A percentile compares a stretch with the other conserved stretches of the same genome.
Evolutionary conservation across 1,140 invertebrate species (phyloP).

Genomic region (Drosophila serrata): DNA sequence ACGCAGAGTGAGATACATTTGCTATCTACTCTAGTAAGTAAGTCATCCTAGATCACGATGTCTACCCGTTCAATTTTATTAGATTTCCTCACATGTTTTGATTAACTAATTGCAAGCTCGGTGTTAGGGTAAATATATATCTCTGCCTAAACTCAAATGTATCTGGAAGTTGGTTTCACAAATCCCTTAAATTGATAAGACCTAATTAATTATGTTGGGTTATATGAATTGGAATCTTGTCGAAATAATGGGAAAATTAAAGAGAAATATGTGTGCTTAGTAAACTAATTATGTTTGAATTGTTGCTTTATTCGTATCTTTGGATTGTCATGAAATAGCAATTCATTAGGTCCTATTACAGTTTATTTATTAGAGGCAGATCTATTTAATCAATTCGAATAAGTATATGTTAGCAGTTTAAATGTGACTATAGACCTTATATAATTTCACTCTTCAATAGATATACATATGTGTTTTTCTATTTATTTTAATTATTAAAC

Average conservation of each 20-base stretch:
- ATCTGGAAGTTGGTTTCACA: background rate
- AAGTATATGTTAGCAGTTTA: background rate
- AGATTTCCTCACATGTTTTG: constrained; percentile 28
- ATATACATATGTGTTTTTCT: no score
- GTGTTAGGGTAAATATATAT: constrained; percentile 2
- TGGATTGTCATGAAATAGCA: background rate
- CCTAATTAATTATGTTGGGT: constrained; percentile 5
- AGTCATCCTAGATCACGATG: background rate
- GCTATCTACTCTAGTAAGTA: constrained; percentile 1
- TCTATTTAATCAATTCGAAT: background rate
- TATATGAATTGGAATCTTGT: constrained; percentile 1
- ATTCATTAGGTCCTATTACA: background rate
- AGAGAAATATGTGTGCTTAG: background rate
- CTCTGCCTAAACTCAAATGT: background rate
- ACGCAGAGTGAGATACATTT: constrained; percentile 2
- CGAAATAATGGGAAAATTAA: background rate
- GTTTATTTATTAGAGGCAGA: background rate
- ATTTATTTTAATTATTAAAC: no score
- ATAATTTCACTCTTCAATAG: background rate
- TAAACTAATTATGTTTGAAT: no score
- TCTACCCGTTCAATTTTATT: constrained; percentile 11
- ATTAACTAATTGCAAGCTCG: constrained; percentile 9
- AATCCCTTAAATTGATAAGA: constrained; percentile 10
- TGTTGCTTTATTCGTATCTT: no score
- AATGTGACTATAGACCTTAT: background rate